Base-by-base conservation (phyloP, 2,113 vertebrate genomes). In the Caranx ignobilis region DNA sequence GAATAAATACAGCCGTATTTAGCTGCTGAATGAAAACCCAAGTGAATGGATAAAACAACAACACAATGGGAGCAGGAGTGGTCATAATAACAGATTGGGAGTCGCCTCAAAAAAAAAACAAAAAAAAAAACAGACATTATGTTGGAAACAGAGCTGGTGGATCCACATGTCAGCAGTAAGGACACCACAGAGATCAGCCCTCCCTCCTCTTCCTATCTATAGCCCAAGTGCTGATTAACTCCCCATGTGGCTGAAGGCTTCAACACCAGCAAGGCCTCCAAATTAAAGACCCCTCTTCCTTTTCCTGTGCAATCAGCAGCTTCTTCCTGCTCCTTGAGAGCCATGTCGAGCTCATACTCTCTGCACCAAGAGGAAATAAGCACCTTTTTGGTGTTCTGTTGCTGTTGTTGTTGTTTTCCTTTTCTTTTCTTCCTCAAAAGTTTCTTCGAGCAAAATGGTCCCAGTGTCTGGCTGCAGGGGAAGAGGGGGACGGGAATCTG, bases 201-300 rank as follows among this genome's bases (percentile, higher is more conserved):
- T 62, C 74, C 82, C 71, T 63, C n/a, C 7, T 54, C 68, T 11
- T 77, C 57, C 88, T 86, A 86, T 91, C 83, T 90, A 74, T 87
- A 89, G 83, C 77, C 57, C 13, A 64, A 87, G 85, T 89, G 82
- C 82, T 90, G 83, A 90, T 92, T 90, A 90, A 84, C 88, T 87
- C 90, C 75, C 68, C 87, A 57, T 89, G 89, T 82, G 89, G 18
- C 75, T 72, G 85, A 86, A 75, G 65, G 64, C 89, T 77, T 54
- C 56, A 86, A 64, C 63, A 19, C 60, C 35, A 45, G 69, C 0
- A 65, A 74, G 75, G 73, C 74, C 81, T 78, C 57, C 50, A 69
- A 82, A 82, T 76, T 84, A 79, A 87, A 82, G 78, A 71, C 61
- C 56, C 52, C 59, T 75, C 39, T 65, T 71, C 73, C 60, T 71